phyloP scores from a whole-genome alignment of 1,140 invertebrate species.

The Cotesia vestalis region DNA sequence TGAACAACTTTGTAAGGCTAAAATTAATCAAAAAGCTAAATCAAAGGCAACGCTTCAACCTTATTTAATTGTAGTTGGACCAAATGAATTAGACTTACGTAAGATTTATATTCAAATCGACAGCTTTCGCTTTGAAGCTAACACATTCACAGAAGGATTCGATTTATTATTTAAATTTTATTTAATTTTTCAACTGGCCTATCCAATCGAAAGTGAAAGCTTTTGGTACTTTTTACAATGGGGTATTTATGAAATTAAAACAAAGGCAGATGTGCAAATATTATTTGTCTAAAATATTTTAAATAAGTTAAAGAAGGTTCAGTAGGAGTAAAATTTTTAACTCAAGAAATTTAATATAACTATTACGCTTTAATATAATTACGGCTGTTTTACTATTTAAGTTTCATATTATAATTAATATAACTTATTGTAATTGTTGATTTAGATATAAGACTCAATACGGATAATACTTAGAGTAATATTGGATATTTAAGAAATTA shows the following conservation, averaged over 20 bases:
- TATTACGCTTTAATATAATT: too few relatives aligned
- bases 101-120: slow-evolving; percentile 31
- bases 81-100: slow-evolving; percentile 7
- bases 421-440: too few relatives aligned
- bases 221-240: slow-evolving; percentile 31
- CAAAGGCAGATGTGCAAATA: slow-evolving; percentile 24
- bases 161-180: slow-evolving; percentile 33
- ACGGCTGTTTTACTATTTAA: too few relatives aligned
- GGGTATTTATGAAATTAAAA: slow-evolving; percentile 23
- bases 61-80: slow-evolving; percentile 30
- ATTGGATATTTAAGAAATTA: slow-evolving; percentile 20
- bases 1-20: background rate
- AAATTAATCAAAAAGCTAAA: background rate
- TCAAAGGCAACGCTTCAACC: slow-evolving; percentile 20
- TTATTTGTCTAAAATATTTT: slow-evolving; percentile 14
- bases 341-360: too few relatives aligned
- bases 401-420: too few relatives aligned
- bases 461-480: too few relatives aligned
- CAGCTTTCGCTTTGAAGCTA: background rate
- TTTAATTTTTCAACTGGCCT: slow-evolving; percentile 24
- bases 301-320: slow-evolving; percentile 14
- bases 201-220: slow-evolving; percentile 30
- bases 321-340: too few relatives aligned
- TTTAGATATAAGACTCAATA: too few relatives aligned
- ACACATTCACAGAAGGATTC: slow-evolving; percentile 11